Percentiles rank a stretch among this genome's conserved stretches.
Evolutionary conservation across 2,113 vertebrate species (phyloP).

Genomic region (Hypomesus transpacificus): DNA sequence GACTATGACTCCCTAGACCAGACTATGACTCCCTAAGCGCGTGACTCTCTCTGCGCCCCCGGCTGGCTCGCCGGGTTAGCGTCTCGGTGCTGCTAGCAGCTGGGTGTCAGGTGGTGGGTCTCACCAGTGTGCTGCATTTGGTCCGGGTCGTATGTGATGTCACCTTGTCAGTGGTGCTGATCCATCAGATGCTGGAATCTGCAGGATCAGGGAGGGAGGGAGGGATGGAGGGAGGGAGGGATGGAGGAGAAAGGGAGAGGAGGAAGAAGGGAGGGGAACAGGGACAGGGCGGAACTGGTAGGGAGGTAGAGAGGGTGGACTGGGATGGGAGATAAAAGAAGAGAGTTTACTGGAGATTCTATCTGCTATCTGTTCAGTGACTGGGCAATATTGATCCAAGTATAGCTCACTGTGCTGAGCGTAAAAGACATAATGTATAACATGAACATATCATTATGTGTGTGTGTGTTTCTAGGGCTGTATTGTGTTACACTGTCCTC

Average conservation of each 20-base stretch:
- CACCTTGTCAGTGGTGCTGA: background rate
- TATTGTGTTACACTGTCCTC: background rate
- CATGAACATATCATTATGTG: background rate
- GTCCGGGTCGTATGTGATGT: conserved; percentile 10
- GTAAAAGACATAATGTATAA: background rate
- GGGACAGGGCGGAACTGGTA: background rate
- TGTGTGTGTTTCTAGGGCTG: background rate
- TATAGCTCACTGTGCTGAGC: background rate
- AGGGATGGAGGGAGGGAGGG: background rate
- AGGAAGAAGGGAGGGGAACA: background rate
- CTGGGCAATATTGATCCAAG: no score
- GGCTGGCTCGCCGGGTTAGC: conserved; percentile 28
- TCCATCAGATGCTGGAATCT: conserved; percentile 28
- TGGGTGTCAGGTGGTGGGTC: conserved; percentile 27
- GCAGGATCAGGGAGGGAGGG: background rate
- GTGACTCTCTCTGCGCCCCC: conserved; percentile 12
- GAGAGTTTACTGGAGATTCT: no score
- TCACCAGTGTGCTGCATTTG: conserved; percentile 36
- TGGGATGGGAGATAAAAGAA: no score
- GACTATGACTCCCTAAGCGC: conserved; percentile 26
- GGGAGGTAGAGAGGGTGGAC: no score
- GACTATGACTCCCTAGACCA: conserved; percentile 6
- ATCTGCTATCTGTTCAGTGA: no score
- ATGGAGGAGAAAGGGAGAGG: background rate
- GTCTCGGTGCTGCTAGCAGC: conserved; percentile 37